phyloP scores from a whole-genome alignment of 2,888 invertebrate species.

The Cloeon dipterum region DNA sequence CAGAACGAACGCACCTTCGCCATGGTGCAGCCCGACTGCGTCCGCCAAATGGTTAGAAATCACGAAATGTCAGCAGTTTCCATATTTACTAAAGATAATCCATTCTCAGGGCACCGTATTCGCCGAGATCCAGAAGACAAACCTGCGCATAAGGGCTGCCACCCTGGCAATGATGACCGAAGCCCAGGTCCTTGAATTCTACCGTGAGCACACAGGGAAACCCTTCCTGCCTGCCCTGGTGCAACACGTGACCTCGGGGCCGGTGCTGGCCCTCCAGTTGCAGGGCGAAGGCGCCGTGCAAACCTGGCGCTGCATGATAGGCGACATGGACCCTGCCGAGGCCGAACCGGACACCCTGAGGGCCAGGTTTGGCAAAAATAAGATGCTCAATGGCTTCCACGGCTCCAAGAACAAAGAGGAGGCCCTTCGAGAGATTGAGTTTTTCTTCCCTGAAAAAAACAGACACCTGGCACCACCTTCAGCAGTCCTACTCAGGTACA shows the following conservation, averaged over 20 bases:
- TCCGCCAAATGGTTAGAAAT: no score
- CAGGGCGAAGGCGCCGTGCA: slow-evolving; percentile 43
- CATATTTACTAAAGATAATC: no score
- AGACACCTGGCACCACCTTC: slow-evolving; percentile 13
- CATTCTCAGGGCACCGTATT: no score
- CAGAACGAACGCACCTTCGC: slow-evolving; percentile 61
- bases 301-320: slow-evolving; percentile 32
- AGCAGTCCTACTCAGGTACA: no score
- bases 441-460: slow-evolving; percentile 19
- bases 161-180: slow-evolving; percentile 43
- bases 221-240: slow-evolving; percentile 33
- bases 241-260: slow-evolving; percentile 39
- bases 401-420: slow-evolving; percentile 31
- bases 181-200: slow-evolving; percentile 40
- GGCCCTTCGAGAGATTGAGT: slow-evolving; percentile 23
- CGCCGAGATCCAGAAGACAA: no score
- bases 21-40: slow-evolving; percentile 53
- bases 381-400: slow-evolving; percentile 44
- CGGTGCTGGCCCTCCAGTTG: slow-evolving; percentile 46
- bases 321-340: slow-evolving; percentile 32
- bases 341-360: slow-evolving; percentile 36
- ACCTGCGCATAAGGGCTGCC: slow-evolving; percentile 38
- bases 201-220: slow-evolving; percentile 28
- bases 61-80: no score
- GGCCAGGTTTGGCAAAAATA: slow-evolving; percentile 40